A percentile compares a stretch with the other conserved stretches of the same genome.
phyloP scores from a whole-genome alignment of 2,113 vertebrate species.

The Clarias macrocephalus region DNA sequence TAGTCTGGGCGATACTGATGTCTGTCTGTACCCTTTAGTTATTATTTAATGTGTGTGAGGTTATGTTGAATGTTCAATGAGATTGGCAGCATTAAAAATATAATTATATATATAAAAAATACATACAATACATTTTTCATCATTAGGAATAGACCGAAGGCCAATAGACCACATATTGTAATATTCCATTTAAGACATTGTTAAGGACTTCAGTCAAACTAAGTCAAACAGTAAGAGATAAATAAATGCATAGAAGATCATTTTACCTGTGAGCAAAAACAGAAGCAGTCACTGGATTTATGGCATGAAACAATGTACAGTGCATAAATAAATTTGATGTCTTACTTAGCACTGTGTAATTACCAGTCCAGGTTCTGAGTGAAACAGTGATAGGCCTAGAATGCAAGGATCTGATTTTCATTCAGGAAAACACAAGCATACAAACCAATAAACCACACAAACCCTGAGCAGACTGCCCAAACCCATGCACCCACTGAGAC shows the following conservation, averaged over 20 bases:
- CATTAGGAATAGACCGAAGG: neutral
- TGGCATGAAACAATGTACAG: neutral
- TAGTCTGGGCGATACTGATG: neutral
- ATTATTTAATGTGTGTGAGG: neutral
- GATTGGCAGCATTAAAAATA: neutral
- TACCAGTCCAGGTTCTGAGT: neutral
- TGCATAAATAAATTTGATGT: constrained; percentile 4
- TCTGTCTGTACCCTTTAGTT: neutral
- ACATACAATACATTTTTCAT: neutral
- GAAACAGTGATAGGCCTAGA: neutral
- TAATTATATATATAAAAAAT: neutral
- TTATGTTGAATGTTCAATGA: neutral
- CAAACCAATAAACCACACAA: neutral
- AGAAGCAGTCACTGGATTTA: neutral
- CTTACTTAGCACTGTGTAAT: neutral
- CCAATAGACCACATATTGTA: neutral
- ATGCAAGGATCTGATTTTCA: neutral
- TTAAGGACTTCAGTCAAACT: neutral
- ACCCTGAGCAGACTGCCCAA: neutral
- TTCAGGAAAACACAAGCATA: neutral
- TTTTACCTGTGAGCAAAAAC: neutral
- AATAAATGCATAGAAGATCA: neutral
- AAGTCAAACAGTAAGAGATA: neutral
- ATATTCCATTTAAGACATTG: neutral
- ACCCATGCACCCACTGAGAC: constrained; percentile 26